Conservation (phyloP, 2,888 invertebrate genomes). For the Drosophila atroscutellata region DNA sequence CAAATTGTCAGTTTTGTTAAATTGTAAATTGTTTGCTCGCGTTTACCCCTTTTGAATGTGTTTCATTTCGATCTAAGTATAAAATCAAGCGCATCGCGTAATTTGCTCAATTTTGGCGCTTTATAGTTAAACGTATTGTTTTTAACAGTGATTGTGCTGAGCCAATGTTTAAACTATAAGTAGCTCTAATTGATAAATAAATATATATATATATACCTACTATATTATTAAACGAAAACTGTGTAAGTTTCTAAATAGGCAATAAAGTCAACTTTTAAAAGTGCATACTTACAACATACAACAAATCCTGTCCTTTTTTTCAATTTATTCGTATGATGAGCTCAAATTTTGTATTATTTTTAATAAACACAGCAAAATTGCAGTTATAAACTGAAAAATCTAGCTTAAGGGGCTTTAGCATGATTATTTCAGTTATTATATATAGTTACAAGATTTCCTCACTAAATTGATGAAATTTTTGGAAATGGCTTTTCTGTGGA, state of each 20-base stretch:
- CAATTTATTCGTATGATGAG: not conserved
- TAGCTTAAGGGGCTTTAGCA: not conserved
- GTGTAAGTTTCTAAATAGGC: slow-evolving; percentile 54
- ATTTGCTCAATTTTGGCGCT: slow-evolving; percentile 76
- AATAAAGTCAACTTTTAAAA: slow-evolving; percentile 43
- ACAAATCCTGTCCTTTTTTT: not conserved
- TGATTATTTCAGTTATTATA: not conserved
- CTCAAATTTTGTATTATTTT: not conserved
- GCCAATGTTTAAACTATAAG: slow-evolving; percentile 74
- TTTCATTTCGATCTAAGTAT: slow-evolving; percentile 32
- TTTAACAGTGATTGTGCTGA: slow-evolving; percentile 47
- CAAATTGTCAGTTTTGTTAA: slow-evolving; percentile 45
- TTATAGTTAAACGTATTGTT: slow-evolving; percentile 59
- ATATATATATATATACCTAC: slow-evolving; percentile 34
- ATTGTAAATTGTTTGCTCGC: slow-evolving; percentile 52
- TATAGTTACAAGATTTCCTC: not conserved
- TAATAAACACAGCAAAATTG: not conserved
- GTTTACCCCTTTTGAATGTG: slow-evolving; percentile 23
- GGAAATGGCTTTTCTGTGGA: not conserved
- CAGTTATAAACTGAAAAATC: not conserved
- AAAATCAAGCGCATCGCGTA: slow-evolving; percentile 66
- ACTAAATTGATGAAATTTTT: not conserved
- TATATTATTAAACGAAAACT: slow-evolving; percentile 42
- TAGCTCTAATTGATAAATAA: slow-evolving; percentile 66
- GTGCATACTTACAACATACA: slow-evolving; percentile 32